phyloP scores from a whole-genome alignment of 2,888 invertebrate genomes.

The Drosophila kanekoi region DNA sequence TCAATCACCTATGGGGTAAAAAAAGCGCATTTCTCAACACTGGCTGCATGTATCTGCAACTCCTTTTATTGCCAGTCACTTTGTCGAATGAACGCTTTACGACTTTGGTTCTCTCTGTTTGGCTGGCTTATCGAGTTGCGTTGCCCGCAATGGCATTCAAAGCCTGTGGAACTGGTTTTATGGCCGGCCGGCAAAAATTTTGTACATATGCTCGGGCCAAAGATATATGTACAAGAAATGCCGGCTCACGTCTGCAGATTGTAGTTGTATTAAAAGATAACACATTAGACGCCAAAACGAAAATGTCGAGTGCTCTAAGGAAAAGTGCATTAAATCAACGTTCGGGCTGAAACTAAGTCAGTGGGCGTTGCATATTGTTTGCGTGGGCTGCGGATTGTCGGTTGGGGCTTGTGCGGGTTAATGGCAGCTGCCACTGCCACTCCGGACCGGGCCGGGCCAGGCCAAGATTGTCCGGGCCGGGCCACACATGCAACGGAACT shows the following conservation, averaged over 20 bases:
- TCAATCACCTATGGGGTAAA: neutral
- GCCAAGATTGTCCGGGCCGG: constrained; percentile 36
- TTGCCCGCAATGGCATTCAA: constrained; percentile 29
- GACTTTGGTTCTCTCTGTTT: constrained; percentile 17
- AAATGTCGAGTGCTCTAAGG: constrained; percentile 34
- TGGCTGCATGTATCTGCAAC: constrained; percentile 26
- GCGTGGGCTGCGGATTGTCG: constrained; percentile 26
- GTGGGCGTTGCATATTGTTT: constrained; percentile 58
- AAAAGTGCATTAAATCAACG: constrained; percentile 65
- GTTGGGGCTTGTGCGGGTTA: constrained; percentile 39
- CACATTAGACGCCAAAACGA: constrained; percentile 58
- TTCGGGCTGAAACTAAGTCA: constrained; percentile 70
- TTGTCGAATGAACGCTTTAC: constrained; percentile 45
- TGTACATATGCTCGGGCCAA: constrained; percentile 33
- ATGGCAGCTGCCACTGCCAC: constrained; percentile 38
- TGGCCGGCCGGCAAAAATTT: constrained; percentile 68
- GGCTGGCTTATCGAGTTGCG: constrained; percentile 37
- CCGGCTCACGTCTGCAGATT: constrained; percentile 70
- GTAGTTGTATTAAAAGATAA: constrained; percentile 76
- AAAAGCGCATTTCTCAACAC: constrained; percentile 3
- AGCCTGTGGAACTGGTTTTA: constrained; percentile 65
- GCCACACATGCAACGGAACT: constrained; percentile 74
- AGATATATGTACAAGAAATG: constrained; percentile 29
- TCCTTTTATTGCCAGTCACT: constrained; percentile 58
- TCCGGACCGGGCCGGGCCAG: constrained; percentile 15